A percentile compares a stretch with the other conserved stretches of the same genome.
Evolutionary conservation across 2,888 invertebrate genomes (phyloP).

Genomic region (Plemyria rubiginata): DNA sequence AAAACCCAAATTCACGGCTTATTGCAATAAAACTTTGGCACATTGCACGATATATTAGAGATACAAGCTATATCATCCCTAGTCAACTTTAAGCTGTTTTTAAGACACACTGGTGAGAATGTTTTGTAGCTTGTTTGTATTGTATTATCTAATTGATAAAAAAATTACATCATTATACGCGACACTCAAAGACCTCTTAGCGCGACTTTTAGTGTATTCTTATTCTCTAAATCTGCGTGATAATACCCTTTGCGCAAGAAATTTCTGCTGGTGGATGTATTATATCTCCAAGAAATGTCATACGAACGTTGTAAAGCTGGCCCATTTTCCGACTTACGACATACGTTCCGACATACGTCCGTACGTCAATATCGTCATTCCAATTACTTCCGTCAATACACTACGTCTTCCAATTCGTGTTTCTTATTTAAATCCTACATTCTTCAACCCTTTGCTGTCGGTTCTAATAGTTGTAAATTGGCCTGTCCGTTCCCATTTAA

Average conservation of each 20-base stretch:
- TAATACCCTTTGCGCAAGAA: not conserved
- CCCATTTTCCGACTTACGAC: not conserved
- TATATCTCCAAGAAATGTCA: not conserved
- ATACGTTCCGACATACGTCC: no score
- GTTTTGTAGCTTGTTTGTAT: no score
- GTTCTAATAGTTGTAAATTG: not conserved
- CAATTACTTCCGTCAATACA: no score
- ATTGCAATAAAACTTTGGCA: no score
- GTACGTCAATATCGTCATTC: not conserved
- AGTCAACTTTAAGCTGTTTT: constrained; percentile 8
- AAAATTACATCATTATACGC: not conserved
- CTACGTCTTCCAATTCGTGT: not conserved
- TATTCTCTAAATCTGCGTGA: not conserved
- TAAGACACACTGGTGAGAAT: no score
- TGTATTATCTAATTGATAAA: not conserved
- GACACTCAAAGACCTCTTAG: not conserved
- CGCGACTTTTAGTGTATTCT: not conserved
- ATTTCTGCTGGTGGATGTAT: not conserved
- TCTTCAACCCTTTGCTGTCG: no score
- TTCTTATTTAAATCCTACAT: not conserved
- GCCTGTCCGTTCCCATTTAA: not conserved
- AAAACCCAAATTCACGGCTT: no score
- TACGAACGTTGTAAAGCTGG: not conserved
- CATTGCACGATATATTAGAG: no score
- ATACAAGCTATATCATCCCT: constrained; percentile 10